Evolutionary conservation across 2,797 vertebrate species (phyloP), one percentile per base, ranked within the genome.

Genomic region (Karalla daura): DNA sequence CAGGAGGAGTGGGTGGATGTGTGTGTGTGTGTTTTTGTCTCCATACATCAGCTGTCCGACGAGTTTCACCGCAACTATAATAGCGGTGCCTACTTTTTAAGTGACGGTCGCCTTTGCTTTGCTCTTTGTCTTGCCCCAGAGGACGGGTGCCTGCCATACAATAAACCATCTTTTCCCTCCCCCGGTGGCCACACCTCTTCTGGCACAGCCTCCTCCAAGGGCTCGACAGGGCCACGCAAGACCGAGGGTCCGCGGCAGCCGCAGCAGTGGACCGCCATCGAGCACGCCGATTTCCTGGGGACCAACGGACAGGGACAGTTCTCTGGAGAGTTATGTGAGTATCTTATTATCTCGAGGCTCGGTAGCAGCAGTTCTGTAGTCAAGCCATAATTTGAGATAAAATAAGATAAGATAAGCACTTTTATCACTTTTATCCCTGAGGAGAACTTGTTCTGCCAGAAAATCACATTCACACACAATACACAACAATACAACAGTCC

Each of bases 271-370:
- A 96, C 95, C 74, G 86, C 93, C 87, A 92, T 92, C 45, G 98
- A 99, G 89, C 96, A 98, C 76, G 94, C 96, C 1, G 95, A 98
- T 72, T 98, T 95, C 91, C 88, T 96, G 92, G 96, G 96, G 88
- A 92, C 95, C 91, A 96, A 93, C 46, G 95, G 94, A 90, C 96
- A 95, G 94, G 96, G 96, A 92, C 96, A 96, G 90, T 98, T 96
- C 94, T 92, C 95, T 80, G 96, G 96, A 94, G 96, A 98, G 93
- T 97, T 98, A 96, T 98, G 96, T 99, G 93, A 94, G 96, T 96
- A 53, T 35, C 41, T 35, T 17, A 10, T 6, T 23, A 8, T 51
- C 44, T 32, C 21, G 18, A 46, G 46, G 14, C 32, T 40, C 39
- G 18, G 41, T n/a, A 13, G 21, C 50, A 46, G 44, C 47, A 33